Evolutionary conservation across 2,113 vertebrate species (phyloP).

Genomic region (Agapornis roseicollis): DNA sequence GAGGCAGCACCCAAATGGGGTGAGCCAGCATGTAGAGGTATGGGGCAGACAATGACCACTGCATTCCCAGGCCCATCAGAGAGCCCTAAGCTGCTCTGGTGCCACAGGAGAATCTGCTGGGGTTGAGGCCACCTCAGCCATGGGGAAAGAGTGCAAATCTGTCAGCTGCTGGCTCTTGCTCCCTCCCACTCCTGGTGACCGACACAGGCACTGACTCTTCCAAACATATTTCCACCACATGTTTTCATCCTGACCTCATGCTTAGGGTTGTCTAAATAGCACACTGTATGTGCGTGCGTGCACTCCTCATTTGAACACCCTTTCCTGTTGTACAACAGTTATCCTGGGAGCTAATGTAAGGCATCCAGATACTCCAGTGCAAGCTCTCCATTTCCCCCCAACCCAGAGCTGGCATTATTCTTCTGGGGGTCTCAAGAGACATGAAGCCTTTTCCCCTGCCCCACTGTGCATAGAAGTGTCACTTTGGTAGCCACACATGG

Average conservation of each 20-base stretch:
- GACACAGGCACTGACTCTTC: constrained; percentile 41
- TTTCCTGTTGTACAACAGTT: constrained; percentile 57
- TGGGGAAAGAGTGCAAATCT: constrained; percentile 7
- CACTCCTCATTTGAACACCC: constrained; percentile 40
- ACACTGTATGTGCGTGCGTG: constrained; percentile 48
- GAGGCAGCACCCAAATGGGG: not conserved
- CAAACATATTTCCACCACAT: constrained; percentile 74
- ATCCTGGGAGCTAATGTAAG: constrained; percentile 37
- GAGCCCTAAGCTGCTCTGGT: not conserved
- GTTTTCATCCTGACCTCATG: constrained; percentile 66
- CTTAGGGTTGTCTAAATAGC: constrained; percentile 60
- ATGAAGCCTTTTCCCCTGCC: not conserved
- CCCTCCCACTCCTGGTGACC: constrained; percentile 45
- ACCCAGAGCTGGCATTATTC: not conserved
- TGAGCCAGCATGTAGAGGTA: not conserved
- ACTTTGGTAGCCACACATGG: not conserved
- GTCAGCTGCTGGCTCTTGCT: constrained; percentile 49
- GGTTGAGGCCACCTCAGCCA: not conserved
- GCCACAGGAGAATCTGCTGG: not conserved
- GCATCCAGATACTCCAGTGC: constrained; percentile 1
- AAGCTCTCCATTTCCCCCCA: not conserved
- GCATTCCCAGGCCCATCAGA: not conserved
- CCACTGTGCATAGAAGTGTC: rapidly evolving
- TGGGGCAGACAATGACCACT: not conserved
- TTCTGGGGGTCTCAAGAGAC: not conserved